A percentile compares a stretch with the other conserved stretches of the same genome.
These are phyloP conservation scores for Drosophila pseudotalamancana DNA, from an alignment of 2,888 invertebrate species.

Conservation along the genomic window DNA sequence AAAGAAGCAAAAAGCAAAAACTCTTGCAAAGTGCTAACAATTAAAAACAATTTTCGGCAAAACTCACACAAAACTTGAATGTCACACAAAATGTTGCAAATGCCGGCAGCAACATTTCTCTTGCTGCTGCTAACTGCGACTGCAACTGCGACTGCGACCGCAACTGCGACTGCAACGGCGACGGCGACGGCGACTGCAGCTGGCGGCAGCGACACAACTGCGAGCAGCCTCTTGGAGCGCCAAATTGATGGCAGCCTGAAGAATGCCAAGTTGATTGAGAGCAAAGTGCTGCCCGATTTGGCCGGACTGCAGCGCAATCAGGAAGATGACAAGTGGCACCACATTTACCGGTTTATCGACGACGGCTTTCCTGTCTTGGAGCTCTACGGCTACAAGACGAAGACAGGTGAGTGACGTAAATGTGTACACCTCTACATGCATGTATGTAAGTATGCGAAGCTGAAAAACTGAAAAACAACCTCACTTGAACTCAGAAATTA, in stretches of 20 bases:
- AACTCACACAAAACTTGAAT: slow-evolving; percentile 52
- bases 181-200: slow-evolving; percentile 25
- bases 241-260: slow-evolving; percentile 82
- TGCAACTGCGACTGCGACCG: slow-evolving; percentile 34
- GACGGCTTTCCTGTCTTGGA: slow-evolving; percentile 83
- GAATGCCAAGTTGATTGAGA: slow-evolving; percentile 82
- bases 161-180: slow-evolving; percentile 28
- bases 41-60: slow-evolving; percentile 59
- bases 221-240: slow-evolving; percentile 46
- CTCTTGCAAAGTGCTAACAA: slow-evolving; percentile 61
- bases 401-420: slow-evolving; percentile 74
- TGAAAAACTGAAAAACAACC: not conserved
- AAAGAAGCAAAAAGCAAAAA: slow-evolving; percentile 32
- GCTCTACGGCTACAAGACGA: slow-evolving; percentile 82
- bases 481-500: too few relatives aligned
- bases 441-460: not conserved
- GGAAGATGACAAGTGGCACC: slow-evolving; percentile 83
- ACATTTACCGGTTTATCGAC: slow-evolving; percentile 82
- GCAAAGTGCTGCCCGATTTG: slow-evolving; percentile 83
- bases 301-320: slow-evolving; percentile 59
- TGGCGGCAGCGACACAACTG: slow-evolving; percentile 31
- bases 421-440: not conserved
- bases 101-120: slow-evolving; percentile 68
- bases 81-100: slow-evolving; percentile 77
- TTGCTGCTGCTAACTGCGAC: slow-evolving; percentile 51